phyloP scores from a whole-genome alignment of 2,888 invertebrate species.

The Sarcophaga rosellei region DNA sequence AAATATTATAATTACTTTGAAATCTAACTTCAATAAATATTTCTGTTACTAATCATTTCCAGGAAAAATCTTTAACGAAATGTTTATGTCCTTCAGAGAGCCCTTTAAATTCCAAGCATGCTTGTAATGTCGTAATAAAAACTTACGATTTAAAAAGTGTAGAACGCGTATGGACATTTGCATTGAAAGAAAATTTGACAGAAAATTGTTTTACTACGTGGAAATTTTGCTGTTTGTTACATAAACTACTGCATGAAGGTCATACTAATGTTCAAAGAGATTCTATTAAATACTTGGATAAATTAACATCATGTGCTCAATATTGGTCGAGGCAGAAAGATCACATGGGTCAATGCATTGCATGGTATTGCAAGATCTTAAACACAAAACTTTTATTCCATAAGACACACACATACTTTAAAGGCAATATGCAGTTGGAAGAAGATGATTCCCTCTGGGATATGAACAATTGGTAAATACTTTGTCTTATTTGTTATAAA shows the following conservation, averaged over 20 bases:
- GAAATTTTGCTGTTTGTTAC: constrained; percentile 64
- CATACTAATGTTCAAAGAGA: constrained; percentile 36
- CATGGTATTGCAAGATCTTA: constrained; percentile 51
- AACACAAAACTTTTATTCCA: constrained; percentile 57
- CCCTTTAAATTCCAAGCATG: constrained; percentile 47
- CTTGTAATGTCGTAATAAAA: constrained; percentile 39
- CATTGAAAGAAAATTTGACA: constrained; percentile 13
- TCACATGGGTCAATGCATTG: constrained; percentile 39
- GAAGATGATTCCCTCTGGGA: constrained; percentile 55
- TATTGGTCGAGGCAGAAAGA: constrained; percentile 50
- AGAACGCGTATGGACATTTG: constrained; percentile 41
- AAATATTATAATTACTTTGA: too few relatives aligned
- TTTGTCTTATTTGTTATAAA: neutral
- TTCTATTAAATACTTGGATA: neutral
- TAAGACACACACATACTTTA: constrained; percentile 52
- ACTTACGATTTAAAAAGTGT: constrained; percentile 36
- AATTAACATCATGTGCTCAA: constrained; percentile 24
- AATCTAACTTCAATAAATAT: too few relatives aligned
- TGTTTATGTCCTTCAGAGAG: constrained; percentile 54
- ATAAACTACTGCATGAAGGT: constrained; percentile 56
- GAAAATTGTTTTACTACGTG: constrained; percentile 41
- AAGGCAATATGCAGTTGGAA: constrained; percentile 48
- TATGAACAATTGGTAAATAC: constrained; percentile 60
- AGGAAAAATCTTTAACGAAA: constrained; percentile 59
- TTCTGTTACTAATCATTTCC: neutral